A percentile compares a stretch with the other conserved stretches of the same genome.
Conservation (phyloP, 1,140 invertebrate species). For the Andrena cerasifolii region DNA sequence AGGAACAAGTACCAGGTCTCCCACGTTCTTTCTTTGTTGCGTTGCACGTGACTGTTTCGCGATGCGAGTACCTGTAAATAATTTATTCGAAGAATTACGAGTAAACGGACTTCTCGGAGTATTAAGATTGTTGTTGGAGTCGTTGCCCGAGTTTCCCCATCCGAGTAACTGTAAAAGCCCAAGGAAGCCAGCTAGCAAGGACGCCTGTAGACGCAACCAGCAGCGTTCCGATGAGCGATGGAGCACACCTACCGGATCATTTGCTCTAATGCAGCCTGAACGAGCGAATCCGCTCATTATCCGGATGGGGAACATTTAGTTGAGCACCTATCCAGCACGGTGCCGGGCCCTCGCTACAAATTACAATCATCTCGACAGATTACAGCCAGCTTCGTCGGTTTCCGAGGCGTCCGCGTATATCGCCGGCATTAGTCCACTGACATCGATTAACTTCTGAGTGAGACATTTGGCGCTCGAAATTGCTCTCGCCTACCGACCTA, state of each 20-base stretch:
- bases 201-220: not conserved
- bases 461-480: slow-evolving; percentile 36
- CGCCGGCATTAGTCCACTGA: slow-evolving; percentile 2
- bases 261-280: slow-evolving; percentile 46
- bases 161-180: slow-evolving; percentile 26
- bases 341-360: slow-evolving; percentile 41
- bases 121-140: slow-evolving; percentile 12
- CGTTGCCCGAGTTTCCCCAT: slow-evolving; percentile 41
- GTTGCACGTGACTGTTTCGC: no score
- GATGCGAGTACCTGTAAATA: no score
- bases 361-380: slow-evolving; percentile 53
- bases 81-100: no score
- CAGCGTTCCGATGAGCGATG: slow-evolving; percentile 28
- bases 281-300: slow-evolving; percentile 57
- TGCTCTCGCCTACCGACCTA: not conserved
- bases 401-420: not conserved
- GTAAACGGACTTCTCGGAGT: no score
- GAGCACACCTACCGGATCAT: slow-evolving; percentile 47
- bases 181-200: slow-evolving; percentile 1
- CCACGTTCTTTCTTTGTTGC: no score
- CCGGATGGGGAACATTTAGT: slow-evolving; percentile 51
- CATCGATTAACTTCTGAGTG: slow-evolving; percentile 32
- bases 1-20: no score
- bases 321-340: slow-evolving; percentile 39
- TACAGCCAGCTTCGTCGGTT: not conserved